Evolutionary conservation across 1,140 invertebrate genomes (phyloP).

Genomic region (Euwallacea fornicatus): DNA sequence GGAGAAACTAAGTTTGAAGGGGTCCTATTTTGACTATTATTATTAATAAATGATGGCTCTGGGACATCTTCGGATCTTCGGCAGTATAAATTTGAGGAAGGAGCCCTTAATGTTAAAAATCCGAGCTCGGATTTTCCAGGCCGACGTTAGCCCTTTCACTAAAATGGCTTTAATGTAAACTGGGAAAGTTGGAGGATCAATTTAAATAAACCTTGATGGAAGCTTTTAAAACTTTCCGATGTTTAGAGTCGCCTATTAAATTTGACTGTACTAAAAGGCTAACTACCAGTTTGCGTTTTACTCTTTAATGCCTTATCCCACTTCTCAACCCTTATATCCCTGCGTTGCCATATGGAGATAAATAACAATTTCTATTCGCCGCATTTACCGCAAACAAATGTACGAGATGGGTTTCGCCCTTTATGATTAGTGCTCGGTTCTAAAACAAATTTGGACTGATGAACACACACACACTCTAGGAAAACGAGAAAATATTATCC

Average conservation of each 20-base stretch:
- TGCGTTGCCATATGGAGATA: background rate
- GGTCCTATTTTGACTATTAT: conserved; percentile 1
- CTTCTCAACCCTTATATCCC: too few species aligned
- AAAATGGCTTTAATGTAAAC: conserved; percentile 17
- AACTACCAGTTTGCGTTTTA: conserved; percentile 14
- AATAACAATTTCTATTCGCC: background rate
- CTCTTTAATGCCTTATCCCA: background rate
- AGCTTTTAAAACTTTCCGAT: conserved; percentile 23
- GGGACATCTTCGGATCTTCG: background rate
- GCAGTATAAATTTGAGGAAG: background rate
- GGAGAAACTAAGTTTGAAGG: conserved; percentile 5
- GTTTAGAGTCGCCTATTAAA: conserved; percentile 19
- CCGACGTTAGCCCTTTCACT: conserved; percentile 9
- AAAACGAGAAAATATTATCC: conserved; percentile 23
- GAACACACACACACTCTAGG: conserved; percentile 4
- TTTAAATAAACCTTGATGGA: conserved; percentile 24
- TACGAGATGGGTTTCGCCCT: background rate
- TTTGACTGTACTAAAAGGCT: conserved; percentile 14
- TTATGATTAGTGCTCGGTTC: conserved; percentile 13
- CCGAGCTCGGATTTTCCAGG: background rate
- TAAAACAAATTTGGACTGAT: conserved; percentile 14
- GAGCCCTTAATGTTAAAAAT: background rate
- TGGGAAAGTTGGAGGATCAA: conserved; percentile 19
- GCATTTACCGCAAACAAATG: background rate
- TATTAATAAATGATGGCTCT: background rate